Conservation (phyloP, 2,113 vertebrate genomes). For the Syngnathus scovelli region DNA sequence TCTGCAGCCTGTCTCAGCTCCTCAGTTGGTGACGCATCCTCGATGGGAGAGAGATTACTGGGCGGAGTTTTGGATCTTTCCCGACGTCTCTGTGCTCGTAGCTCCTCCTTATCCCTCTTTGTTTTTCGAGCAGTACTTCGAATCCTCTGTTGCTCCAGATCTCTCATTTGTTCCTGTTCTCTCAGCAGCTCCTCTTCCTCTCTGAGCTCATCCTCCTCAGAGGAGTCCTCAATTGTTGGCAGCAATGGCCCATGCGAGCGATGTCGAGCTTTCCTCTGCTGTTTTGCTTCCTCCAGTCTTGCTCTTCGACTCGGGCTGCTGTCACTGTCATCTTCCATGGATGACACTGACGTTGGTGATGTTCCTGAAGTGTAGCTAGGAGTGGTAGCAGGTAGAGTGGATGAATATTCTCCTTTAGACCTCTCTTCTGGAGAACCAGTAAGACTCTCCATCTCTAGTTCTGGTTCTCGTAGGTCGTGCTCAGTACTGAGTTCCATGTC, state of each 20-base stretch:
- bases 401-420: constrained; percentile 93
- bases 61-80: constrained; percentile 97
- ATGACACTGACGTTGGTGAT: constrained; percentile 95
- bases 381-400: constrained; percentile 90
- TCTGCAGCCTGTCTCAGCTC: constrained; percentile 93
- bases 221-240: constrained; percentile 97
- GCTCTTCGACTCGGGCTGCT: constrained; percentile 95
- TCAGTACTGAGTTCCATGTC: constrained; percentile 85
- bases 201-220: constrained; percentile 93
- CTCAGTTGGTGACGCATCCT: constrained; percentile 95
- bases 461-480: constrained; percentile 83
- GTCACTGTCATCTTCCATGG: constrained; percentile 95
- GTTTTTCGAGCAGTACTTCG: constrained; percentile 94
- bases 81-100: constrained; percentile 90
- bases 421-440: constrained; percentile 94
- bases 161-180: constrained; percentile 97
- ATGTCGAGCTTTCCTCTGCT: constrained; percentile 95
- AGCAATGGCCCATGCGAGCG: constrained; percentile 91
- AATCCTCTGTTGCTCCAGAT: constrained; percentile 95
- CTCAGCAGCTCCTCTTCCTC: constrained; percentile 95
- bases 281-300: constrained; percentile 91
- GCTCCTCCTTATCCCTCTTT: constrained; percentile 93
- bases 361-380: constrained; percentile 96
- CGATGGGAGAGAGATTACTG: constrained; percentile 96
- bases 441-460: constrained; percentile 98